These are phyloP conservation scores for Zenarchopterus dispar DNA, from an alignment of 2,797 vertebrate species.

Conservation along the genomic window DNA sequence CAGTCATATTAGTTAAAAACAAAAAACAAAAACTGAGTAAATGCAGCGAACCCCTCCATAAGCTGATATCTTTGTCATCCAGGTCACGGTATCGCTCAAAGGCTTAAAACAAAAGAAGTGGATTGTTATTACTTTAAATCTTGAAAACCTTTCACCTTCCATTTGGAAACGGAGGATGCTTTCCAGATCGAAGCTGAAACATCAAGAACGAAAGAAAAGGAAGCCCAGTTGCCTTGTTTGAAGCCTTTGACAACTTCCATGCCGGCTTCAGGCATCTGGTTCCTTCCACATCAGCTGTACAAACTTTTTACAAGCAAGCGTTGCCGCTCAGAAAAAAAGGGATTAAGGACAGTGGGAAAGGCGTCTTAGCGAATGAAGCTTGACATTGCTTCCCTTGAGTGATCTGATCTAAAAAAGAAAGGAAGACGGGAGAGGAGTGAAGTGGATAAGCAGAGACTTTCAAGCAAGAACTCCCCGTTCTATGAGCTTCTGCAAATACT, in stretches of 20 bases:
- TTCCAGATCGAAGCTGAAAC: too few relatives aligned
- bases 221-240: too few relatives aligned
- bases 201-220: too few relatives aligned
- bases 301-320: constrained; percentile 48
- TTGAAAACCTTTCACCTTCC: too few relatives aligned
- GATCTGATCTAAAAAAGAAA: constrained; percentile 66
- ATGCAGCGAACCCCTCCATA: neutral
- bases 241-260: constrained; percentile 14
- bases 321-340: constrained; percentile 34
- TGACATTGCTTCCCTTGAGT: constrained; percentile 68
- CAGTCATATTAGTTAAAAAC: constrained; percentile 35
- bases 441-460: constrained; percentile 73
- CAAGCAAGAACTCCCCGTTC: constrained; percentile 58
- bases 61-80: too few relatives aligned
- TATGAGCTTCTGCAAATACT: constrained; percentile 52
- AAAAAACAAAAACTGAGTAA: constrained; percentile 18
- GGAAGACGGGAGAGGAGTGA: constrained; percentile 52
- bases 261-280: constrained; percentile 34
- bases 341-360: constrained; percentile 63
- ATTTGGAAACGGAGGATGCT: too few relatives aligned
- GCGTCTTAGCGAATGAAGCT: constrained; percentile 69
- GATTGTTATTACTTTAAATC: too few relatives aligned
- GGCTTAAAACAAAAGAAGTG: too few relatives aligned
- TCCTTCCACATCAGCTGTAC: constrained; percentile 20
- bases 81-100: too few relatives aligned